Conservation (phyloP, 2,888 invertebrate species). For the Habrosyne pyritoides region DNA sequence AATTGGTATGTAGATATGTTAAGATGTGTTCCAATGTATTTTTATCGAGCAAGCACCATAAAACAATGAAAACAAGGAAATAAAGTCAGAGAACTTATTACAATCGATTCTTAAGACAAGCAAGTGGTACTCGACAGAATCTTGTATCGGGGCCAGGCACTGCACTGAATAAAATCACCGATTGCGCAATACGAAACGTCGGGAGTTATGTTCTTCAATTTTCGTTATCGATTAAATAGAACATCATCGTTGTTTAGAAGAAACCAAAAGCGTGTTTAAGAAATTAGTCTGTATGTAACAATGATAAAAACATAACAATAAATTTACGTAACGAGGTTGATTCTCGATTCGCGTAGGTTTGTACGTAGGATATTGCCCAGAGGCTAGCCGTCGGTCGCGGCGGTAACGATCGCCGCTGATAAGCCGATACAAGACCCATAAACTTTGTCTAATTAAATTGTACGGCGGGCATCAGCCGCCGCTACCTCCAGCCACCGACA, state of each 20-base stretch:
- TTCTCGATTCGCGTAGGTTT: conserved; percentile 46
- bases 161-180: conserved; percentile 63
- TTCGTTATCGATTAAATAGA: conserved; percentile 64
- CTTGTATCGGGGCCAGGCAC: conserved; percentile 56
- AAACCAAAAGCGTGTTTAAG: conserved; percentile 47
- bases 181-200: conserved; percentile 64
- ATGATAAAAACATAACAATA: conserved; percentile 21
- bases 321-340: conserved; percentile 33
- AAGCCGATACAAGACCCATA: conserved; percentile 67
- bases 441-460: conserved; percentile 80
- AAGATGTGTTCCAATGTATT: too few relatives aligned
- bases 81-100: conserved; percentile 53
- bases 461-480: conserved; percentile 66
- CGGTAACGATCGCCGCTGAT: conserved; percentile 63
- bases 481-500: conserved; percentile 45
- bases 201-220: conserved; percentile 57
- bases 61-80: conserved; percentile 36
- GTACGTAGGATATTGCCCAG: conserved; percentile 48
- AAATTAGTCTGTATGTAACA: conserved; percentile 41
- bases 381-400: conserved; percentile 43
- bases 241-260: conserved; percentile 50
- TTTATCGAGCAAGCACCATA: conserved; percentile 1
- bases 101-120: conserved; percentile 57
- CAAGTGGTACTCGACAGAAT: conserved; percentile 45
- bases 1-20: not conserved